phyloP scores from a whole-genome alignment of 2,797 vertebrate genomes.

The Poliocrania exsul region DNA sequence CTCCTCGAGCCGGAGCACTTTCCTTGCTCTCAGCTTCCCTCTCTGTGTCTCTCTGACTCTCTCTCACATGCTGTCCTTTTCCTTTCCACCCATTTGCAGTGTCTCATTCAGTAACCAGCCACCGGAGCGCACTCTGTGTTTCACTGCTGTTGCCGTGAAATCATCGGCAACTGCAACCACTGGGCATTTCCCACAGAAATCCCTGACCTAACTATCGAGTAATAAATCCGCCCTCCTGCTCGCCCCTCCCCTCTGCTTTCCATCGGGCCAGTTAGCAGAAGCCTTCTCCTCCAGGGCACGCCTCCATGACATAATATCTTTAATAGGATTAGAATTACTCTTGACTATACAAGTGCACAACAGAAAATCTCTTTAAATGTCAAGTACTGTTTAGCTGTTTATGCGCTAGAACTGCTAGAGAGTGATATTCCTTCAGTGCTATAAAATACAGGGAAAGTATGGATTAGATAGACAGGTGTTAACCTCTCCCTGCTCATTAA shows the following conservation, averaged over 20 bases:
- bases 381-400: constrained; percentile 66
- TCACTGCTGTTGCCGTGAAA: constrained; percentile 80
- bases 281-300: constrained; percentile 57
- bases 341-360: constrained; percentile 84
- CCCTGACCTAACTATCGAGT: constrained; percentile 79
- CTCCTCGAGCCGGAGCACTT: constrained; percentile 46
- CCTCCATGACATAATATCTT: constrained; percentile 83
- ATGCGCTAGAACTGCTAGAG: neutral
- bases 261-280: constrained; percentile 82
- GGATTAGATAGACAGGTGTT: neutral
- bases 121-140: constrained; percentile 64
- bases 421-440: neutral
- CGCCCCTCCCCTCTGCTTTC: constrained; percentile 76
- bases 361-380: constrained; percentile 75
- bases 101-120: constrained; percentile 72
- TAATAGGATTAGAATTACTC: constrained; percentile 85
- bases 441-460: neutral
- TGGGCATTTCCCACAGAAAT: constrained; percentile 84
- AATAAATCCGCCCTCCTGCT: constrained; percentile 69
- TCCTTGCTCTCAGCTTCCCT: constrained; percentile 46
- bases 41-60: constrained; percentile 48
- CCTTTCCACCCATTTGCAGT: constrained; percentile 53
- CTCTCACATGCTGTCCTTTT: constrained; percentile 23
- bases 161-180: constrained; percentile 86
- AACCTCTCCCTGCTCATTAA: neutral